phyloP scores from a whole-genome alignment of 2,113 vertebrate genomes.

The Lophochroa leadbeateri region DNA sequence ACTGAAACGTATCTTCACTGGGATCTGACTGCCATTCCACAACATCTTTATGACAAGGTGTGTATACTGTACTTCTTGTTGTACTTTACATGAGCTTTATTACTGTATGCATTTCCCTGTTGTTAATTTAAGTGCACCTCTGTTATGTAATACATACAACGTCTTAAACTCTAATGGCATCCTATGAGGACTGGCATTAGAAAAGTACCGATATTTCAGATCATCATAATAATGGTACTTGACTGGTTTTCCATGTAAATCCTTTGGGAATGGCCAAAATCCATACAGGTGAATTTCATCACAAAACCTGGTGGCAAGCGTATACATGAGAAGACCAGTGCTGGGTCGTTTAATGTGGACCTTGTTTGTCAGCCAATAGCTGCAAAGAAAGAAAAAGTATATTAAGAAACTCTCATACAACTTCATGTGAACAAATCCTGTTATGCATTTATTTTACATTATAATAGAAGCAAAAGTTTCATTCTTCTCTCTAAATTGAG shows the following conservation, averaged over 20 bases:
- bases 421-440: background rate
- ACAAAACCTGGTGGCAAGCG: conserved; percentile 87
- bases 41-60: conserved; percentile 59
- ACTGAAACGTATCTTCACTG: conserved; percentile 39
- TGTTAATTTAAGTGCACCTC: conserved; percentile 87
- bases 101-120: conserved; percentile 82
- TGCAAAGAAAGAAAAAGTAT: conserved; percentile 60
- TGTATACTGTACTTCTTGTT: conserved; percentile 10
- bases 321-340: conserved; percentile 91
- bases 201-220: conserved; percentile 89
- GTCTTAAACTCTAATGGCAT: conserved; percentile 92
- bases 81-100: conserved; percentile 68
- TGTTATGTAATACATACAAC: conserved; percentile 81
- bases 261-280: conserved; percentile 91
- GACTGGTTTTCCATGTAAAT: conserved; percentile 82
- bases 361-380: conserved; percentile 91
- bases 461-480: background rate
- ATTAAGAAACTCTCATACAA: conserved; percentile 1
- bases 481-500: background rate
- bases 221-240: conserved; percentile 92
- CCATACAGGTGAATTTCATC: conserved; percentile 90
- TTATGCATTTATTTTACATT: background rate
- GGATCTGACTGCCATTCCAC: conserved; percentile 56
- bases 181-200: conserved; percentile 84
- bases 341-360: conserved; percentile 89